These are phyloP conservation scores for Chaitophorus viminalis DNA, from an alignment of 2,888 invertebrate species.

Conservation along the genomic window DNA sequence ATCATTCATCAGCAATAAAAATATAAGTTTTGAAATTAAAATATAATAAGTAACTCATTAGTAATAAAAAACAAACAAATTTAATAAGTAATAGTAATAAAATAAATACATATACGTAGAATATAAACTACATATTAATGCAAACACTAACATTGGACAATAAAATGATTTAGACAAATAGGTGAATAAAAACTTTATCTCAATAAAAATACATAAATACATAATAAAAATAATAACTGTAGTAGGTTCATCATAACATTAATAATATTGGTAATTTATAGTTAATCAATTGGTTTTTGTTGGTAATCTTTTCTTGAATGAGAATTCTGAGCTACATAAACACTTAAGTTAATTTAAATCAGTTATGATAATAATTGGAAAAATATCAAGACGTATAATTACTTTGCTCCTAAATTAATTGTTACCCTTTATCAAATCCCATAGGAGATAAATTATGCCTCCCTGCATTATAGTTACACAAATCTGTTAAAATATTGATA, in stretches of 20 bases:
- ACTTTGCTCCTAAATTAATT: neutral
- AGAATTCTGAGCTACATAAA: neutral
- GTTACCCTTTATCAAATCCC: neutral
- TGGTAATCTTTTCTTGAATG: neutral
- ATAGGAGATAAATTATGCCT: slow-evolving; percentile 67
- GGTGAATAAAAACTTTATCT: too few relatives aligned
- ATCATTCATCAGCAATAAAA: too few relatives aligned
- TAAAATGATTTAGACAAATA: too few relatives aligned
- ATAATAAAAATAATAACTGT: too few relatives aligned
- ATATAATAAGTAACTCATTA: too few relatives aligned
- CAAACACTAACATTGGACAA: too few relatives aligned
- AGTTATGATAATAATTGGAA: neutral
- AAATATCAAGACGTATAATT: neutral
- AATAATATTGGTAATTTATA: neutral
- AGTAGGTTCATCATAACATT: neutral
- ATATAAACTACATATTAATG: too few relatives aligned
- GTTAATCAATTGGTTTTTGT: neutral
- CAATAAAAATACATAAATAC: too few relatives aligned
- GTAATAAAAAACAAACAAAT: too few relatives aligned
- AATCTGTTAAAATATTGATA: slow-evolving; percentile 75
- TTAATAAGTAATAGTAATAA: too few relatives aligned
- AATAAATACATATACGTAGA: too few relatives aligned
- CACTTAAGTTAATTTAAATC: neutral
- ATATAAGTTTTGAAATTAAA: too few relatives aligned
- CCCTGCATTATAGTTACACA: slow-evolving; percentile 83